These are phyloP conservation scores for Ectropis grisescens DNA, from an alignment of 1,140 invertebrate species.

Conservation along the genomic window DNA sequence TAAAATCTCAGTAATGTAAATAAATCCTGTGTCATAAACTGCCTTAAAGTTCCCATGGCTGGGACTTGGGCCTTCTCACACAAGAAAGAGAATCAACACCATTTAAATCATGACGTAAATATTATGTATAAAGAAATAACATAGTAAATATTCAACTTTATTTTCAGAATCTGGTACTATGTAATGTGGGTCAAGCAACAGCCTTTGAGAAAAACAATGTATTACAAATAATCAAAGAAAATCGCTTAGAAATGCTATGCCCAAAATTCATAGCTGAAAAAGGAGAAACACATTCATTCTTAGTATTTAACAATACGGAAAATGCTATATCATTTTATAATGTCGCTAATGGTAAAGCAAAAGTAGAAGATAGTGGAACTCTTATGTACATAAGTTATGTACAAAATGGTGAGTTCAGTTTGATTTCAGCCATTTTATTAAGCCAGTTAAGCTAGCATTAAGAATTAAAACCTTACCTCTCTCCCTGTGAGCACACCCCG, in stretches of 20 bases:
- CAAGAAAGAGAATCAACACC: no score
- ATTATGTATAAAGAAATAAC: no score
- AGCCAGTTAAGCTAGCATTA: no score
- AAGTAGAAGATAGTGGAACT: constrained; percentile 17
- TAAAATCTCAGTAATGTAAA: no score
- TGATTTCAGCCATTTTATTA: no score
- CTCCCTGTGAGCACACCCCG: no score
- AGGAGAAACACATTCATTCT: constrained; percentile 43
- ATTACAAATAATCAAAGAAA: constrained; percentile 16
- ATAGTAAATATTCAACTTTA: no score
- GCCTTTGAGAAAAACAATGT: constrained; percentile 37
- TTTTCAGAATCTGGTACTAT: constrained; percentile 51
- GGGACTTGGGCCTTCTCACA: no score
- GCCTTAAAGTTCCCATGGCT: no score
- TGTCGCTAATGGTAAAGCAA: constrained; percentile 33
- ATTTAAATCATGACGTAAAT: no score
- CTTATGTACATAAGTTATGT: constrained; percentile 49
- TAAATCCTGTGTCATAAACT: no score
- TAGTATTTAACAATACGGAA: constrained; percentile 29
- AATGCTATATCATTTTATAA: constrained; percentile 31
- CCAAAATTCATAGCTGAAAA: constrained; percentile 46
- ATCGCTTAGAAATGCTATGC: constrained; percentile 13
- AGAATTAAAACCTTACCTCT: no score
- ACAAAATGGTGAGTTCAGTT: constrained; percentile 44
- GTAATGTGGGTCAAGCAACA: constrained; percentile 55